These are phyloP conservation scores for Stramonita haemastoma DNA, from an alignment of 2,888 invertebrate species.

Conservation along the genomic window DNA sequence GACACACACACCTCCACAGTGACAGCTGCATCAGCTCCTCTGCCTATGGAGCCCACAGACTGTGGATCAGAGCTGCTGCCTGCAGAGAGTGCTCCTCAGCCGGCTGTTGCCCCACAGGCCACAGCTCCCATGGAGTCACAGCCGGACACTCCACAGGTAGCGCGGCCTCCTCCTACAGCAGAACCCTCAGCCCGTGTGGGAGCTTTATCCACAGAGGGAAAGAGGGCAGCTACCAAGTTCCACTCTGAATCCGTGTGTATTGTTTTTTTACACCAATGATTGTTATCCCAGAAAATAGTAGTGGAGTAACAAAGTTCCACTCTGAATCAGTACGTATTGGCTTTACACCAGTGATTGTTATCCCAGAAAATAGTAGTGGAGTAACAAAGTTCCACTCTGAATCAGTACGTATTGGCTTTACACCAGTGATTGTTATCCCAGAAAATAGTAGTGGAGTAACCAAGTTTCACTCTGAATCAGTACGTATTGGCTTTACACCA, in stretches of 20 bases:
- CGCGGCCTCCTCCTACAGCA: background rate
- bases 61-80: background rate
- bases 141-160: background rate
- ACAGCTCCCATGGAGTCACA: background rate
- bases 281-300: background rate
- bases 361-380: no score
- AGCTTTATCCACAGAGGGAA: background rate
- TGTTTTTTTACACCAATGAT: background rate
- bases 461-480: no score
- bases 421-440: no score
- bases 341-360: no score
- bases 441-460: no score
- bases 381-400: no score
- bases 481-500: no score
- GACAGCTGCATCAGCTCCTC: slow-evolving; percentile 15
- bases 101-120: background rate
- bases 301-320: no score
- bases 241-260: background rate
- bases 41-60: background rate
- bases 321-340: no score
- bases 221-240: background rate
- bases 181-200: background rate
- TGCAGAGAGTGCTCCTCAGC: background rate
- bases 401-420: no score
- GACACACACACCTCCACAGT: background rate